Evolutionary conservation across 2,797 vertebrate species (phyloP).

Genomic region (Eospalax fontanierii): DNA sequence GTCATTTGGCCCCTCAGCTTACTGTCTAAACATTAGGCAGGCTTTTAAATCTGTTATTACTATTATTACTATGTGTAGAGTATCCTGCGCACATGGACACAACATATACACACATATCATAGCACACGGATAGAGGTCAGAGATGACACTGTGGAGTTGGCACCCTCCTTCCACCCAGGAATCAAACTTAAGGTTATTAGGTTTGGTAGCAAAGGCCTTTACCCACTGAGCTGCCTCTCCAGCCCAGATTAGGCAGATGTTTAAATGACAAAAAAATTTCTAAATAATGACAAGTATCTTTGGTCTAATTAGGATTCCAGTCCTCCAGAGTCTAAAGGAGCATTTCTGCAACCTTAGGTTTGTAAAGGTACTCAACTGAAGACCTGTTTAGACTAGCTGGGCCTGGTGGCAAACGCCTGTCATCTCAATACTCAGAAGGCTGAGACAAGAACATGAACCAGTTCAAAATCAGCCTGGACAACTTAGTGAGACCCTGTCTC

Average conservation of each 20-base stretch:
- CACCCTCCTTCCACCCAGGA: neutral
- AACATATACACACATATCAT: too few species aligned
- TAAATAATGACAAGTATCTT: neutral
- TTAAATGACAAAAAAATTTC: neutral
- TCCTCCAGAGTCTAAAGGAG: neutral
- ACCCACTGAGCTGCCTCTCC: neutral
- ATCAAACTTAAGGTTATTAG: neutral
- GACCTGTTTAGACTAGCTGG: neutral
- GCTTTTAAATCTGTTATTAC: neutral
- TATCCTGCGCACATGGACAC: neutral
- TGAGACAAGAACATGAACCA: neutral
- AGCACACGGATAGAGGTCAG: neutral
- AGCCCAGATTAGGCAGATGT: neutral
- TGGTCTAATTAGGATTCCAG: slow-evolving; percentile 8
- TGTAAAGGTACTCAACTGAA: neutral
- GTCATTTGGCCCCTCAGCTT: neutral
- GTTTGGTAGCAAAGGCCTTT: neutral
- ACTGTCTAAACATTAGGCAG: neutral
- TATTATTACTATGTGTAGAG: neutral
- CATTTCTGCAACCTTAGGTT: neutral
- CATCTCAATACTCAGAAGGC: neutral
- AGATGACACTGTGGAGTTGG: neutral
- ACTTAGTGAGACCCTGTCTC: neutral
- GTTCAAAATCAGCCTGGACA: neutral
- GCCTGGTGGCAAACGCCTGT: neutral